phyloP scores from a whole-genome alignment of 2,888 invertebrate species.

The Loripinus fragilis region DNA sequence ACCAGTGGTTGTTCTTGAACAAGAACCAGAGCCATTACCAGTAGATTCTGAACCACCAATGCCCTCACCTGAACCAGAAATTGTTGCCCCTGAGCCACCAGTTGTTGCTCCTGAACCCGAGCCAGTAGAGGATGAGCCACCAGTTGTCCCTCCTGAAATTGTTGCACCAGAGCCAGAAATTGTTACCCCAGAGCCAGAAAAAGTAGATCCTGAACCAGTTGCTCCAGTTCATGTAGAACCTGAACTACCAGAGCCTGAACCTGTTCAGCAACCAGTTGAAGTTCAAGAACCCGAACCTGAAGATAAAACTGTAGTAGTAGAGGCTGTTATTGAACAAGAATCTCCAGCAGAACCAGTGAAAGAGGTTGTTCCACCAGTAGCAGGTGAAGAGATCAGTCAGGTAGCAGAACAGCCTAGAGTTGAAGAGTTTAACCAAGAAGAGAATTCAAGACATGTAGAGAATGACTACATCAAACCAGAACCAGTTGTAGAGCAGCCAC shows the following conservation, averaged over 20 bases:
- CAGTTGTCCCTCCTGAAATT: conserved; percentile 1
- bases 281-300: conserved; percentile 26
- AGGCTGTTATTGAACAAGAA: conserved; percentile 16
- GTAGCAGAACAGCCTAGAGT: conserved; percentile 18
- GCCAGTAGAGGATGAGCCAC: conserved; percentile 13
- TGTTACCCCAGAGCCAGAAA: not conserved
- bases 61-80: conserved; percentile 9
- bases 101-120: conserved; percentile 5
- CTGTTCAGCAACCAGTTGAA: not conserved
- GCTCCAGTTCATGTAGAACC: conserved; percentile 21
- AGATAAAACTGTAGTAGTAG: conserved; percentile 2
- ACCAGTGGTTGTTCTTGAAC: not conserved
- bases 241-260: conserved; percentile 13
- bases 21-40: too few relatives aligned
- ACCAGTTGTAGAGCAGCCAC: conserved; percentile 41
- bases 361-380: not conserved
- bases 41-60: conserved; percentile 11
- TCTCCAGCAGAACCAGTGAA: conserved; percentile 10
- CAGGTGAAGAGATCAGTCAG: conserved; percentile 11
- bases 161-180: not conserved
- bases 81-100: conserved; percentile 19
- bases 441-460: conserved; percentile 19
- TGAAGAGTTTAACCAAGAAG: conserved; percentile 21
- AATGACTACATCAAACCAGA: conserved; percentile 34
- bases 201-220: not conserved